Evolutionary conservation across 2,113 vertebrate species (phyloP).

Genomic region (Paedocypris sp.): DNA sequence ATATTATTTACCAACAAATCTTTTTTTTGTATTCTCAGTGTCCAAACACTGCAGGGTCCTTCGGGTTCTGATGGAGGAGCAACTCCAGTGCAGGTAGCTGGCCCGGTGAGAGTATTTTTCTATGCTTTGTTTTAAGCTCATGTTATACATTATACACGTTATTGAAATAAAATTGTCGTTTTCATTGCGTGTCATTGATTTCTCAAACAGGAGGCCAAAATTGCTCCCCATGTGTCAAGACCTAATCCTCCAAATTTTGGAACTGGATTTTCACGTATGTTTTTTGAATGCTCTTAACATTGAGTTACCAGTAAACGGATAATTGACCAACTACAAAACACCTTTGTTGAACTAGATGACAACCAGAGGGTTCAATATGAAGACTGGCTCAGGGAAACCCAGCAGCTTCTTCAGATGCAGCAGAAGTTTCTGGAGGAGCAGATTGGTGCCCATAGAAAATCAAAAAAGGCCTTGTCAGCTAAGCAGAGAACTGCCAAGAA

Average conservation of each 20-base stretch:
- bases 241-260: constrained; percentile 84
- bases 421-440: constrained; percentile 94
- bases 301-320: too few species aligned
- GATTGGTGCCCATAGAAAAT: constrained; percentile 83
- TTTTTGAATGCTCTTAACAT: too few species aligned
- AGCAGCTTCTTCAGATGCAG: constrained; percentile 95
- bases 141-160: too few species aligned
- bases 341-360: constrained; percentile 62
- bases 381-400: constrained; percentile 92
- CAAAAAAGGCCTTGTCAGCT: constrained; percentile 89
- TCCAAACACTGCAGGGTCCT: constrained; percentile 54
- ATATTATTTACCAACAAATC: too few species aligned
- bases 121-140: background rate
- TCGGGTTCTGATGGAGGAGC: constrained; percentile 57
- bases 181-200: background rate
- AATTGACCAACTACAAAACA: too few species aligned
- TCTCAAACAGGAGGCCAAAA: constrained; percentile 69
- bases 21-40: too few species aligned
- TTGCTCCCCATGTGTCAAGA: constrained; percentile 72
- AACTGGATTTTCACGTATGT: constrained; percentile 88
- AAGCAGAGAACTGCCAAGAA: constrained; percentile 93
- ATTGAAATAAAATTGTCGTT: too few species aligned
- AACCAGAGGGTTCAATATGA: constrained; percentile 84
- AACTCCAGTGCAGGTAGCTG: constrained; percentile 64
- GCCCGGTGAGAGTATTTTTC: constrained; percentile 64